Evolutionary conservation across 2,888 invertebrate genomes (phyloP), one percentile per base, ranked within the genome.

Genomic region (Harmothoe impar): DNA sequence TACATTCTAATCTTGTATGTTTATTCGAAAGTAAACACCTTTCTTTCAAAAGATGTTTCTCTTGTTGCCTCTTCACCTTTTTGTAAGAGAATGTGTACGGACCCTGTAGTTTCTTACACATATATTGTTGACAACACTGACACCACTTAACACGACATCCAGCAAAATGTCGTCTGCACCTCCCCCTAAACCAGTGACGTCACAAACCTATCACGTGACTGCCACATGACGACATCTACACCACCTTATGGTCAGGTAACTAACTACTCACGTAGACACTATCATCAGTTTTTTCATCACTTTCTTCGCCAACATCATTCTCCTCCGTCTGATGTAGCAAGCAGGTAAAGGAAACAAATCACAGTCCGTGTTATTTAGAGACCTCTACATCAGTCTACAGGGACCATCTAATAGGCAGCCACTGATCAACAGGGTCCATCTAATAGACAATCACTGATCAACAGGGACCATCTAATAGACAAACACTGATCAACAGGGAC

Each of bases 101-200:
- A 62, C 62, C n/a, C 62, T 62, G 62, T n/a, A 20, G 62, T 62
- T 62, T n/a, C 62, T 62, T 62, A 62, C 62, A 62, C 62, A 3
- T n/a, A 43, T n/a, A n/a, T n/a, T n/a, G n/a, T 43, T 77, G 25
- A 25, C 17, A 20, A 81, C 43, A 81, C 0, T 17, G 35, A 81
- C 81, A 81, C 33, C 81, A 81, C 81, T 81, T 81, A 81, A 10
- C 23, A 81, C 81, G 33, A 81, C 35, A 81, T 31, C 1, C 5
- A 77, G 31, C 3, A 31, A 77, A 77, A 77, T 77, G 77, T 77
- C 25, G 77, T 77, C 77, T 77, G 77, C 29, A 25, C 25, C 77
- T n/a, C 29, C 25, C 77, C 25, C n/a, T 20, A 62, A 20, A n/a
- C 62, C n/a, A 1, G 20, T 62, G 62, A 62, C 77, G 25, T 31